Evolutionary conservation across 2,888 invertebrate species (phyloP).

Genomic region (Ligdia adustata): DNA sequence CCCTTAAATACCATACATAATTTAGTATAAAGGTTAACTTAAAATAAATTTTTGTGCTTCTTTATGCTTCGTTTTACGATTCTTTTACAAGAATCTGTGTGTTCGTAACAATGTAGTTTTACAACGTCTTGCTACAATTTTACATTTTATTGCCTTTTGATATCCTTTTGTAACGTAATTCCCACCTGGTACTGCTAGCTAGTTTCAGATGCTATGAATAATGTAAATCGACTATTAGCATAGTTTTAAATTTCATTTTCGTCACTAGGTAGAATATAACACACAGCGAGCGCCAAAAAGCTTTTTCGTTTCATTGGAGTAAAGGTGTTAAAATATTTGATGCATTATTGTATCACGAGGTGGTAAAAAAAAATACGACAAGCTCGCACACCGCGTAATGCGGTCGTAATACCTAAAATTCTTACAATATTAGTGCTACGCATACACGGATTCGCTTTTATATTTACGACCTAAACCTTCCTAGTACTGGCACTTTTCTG

Average conservation of each 20-base stretch:
- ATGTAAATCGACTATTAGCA: slow-evolving; percentile 30
- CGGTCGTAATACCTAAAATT: slow-evolving; percentile 16
- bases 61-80: slow-evolving; percentile 7
- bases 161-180: slow-evolving; percentile 28
- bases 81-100: slow-evolving; percentile 10
- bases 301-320: neutral
- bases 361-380: slow-evolving; percentile 13
- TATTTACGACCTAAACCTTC: slow-evolving; percentile 42
- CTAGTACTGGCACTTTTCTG: no score
- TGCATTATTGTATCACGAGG: neutral
- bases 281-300: slow-evolving; percentile 6
- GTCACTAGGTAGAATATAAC: neutral
- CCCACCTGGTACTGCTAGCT: slow-evolving; percentile 30
- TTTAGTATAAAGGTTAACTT: neutral
- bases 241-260: slow-evolving; percentile 25
- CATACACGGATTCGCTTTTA: slow-evolving; percentile 48
- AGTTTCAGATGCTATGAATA: slow-evolving; percentile 34
- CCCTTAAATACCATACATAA: no score
- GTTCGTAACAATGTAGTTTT: slow-evolving; percentile 25
- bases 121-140: slow-evolving; percentile 17
- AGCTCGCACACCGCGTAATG: slow-evolving; percentile 10
- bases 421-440: slow-evolving; percentile 34
- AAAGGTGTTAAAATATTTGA: slow-evolving; percentile 4
- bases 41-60: neutral
- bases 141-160: slow-evolving; percentile 32